Evolutionary conservation across 2,888 invertebrate genomes (phyloP).

Genomic region (Sesia bembeciformis): DNA sequence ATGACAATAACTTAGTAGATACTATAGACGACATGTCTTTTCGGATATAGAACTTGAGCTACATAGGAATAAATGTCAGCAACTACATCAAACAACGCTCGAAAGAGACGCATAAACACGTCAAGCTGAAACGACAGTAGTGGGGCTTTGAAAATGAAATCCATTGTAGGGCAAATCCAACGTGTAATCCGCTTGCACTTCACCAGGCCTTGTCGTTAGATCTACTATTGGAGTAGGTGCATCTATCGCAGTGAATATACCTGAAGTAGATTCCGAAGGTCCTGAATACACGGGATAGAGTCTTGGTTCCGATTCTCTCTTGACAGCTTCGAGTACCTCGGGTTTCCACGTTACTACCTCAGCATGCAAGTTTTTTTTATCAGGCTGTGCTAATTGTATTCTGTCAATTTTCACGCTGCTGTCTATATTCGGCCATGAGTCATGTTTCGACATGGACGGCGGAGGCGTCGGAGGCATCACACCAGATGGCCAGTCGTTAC

Average conservation of each 20-base stretch:
- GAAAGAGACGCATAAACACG: conserved; percentile 41
- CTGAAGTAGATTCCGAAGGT: conserved; percentile 19
- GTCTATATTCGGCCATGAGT: conserved; percentile 26
- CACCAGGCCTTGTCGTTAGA: conserved; percentile 52
- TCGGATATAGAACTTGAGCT: conserved; percentile 49
- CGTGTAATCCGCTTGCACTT: conserved; percentile 64
- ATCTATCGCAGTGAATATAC: conserved; percentile 39
- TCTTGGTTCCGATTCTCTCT: conserved; percentile 30
- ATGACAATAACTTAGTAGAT: conserved; percentile 19
- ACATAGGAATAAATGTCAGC: conserved; percentile 41
- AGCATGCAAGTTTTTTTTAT: conserved; percentile 5
- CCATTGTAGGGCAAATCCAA: conserved; percentile 64
- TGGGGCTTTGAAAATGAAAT: conserved; percentile 67
- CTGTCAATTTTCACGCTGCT: conserved; percentile 38
- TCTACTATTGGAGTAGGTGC: conserved; percentile 41
- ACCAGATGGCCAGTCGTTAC: conserved; percentile 41
- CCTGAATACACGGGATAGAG: conserved; percentile 42
- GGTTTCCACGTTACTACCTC: conserved; percentile 32
- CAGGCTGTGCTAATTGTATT: conserved; percentile 26
- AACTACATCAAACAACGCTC: conserved; percentile 38
- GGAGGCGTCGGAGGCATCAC: conserved; percentile 43
- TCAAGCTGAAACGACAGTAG: conserved; percentile 68
- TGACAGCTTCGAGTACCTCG: conserved; percentile 26
- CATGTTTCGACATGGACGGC: conserved; percentile 28
- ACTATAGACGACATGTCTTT: conserved; percentile 38